A percentile compares a stretch with the other conserved stretches of the same genome.
Conservation (phyloP, 2,888 invertebrate species). For the Lochmaea capreae region DNA sequence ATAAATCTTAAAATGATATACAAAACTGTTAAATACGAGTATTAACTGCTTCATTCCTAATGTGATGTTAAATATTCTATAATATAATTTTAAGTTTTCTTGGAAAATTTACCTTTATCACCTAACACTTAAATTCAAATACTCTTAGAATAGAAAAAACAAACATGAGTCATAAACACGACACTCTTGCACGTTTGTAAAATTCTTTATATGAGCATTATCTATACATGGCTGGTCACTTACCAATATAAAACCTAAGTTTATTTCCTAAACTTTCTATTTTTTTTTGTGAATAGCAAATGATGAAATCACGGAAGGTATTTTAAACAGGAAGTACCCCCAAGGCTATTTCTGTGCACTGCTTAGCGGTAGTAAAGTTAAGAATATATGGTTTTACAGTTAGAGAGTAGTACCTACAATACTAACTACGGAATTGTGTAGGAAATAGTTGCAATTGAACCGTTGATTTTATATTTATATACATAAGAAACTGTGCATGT, state of each 20-base stretch:
- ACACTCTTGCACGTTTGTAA: background rate
- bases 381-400: conserved; percentile 34
- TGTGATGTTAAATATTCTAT: no score
- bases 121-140: no score
- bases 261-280: conserved; percentile 36
- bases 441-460: conserved; percentile 14
- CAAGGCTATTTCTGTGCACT: conserved; percentile 22
- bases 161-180: no score
- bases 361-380: conserved; percentile 27
- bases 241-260: conserved; percentile 5
- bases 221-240: background rate
- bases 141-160: no score
- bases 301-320: conserved; percentile 34
- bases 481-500: background rate
- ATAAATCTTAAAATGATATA: no score
- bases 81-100: no score
- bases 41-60: no score
- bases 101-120: no score
- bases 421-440: conserved; percentile 13
- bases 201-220: background rate
- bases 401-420: conserved; percentile 13
- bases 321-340: conserved; percentile 34
- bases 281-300: conserved; percentile 24
- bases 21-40: no score
- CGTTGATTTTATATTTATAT: conserved; percentile 8